Evolutionary conservation across 2,797 vertebrate species (phyloP), one percentile per base, ranked within the genome.

Genomic region (Vireo griseus): DNA sequence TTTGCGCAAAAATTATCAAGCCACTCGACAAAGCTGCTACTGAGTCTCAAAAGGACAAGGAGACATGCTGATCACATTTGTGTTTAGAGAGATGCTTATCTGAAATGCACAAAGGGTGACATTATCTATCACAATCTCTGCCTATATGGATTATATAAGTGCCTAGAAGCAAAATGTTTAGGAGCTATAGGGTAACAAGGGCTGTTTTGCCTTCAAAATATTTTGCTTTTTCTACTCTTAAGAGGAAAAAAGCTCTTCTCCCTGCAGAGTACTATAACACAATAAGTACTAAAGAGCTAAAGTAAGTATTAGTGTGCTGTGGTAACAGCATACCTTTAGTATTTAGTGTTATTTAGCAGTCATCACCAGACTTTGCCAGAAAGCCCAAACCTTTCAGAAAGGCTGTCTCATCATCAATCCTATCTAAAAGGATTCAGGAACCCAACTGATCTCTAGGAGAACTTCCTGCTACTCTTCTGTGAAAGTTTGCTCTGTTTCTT

Each of bases 71-170:
- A 95, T 94, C 85, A 80, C 93, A 90, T 94, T 91, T 93, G 86
- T 96, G 94, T 78, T 95, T 97, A 94, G 92, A 97, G 94, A 97
- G 91, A 91, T 95, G 89, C 89, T 93, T 94, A 95, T 96, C 95
- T 91, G 95, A 97, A 95, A 92, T 75, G 87, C 96, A 95, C 88
- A 95, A 97, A 96, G 91, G 95, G 92, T 94, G 89, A 93, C 55
- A 95, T 83, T 93, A 93, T 90, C 96, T 94, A 94, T 95, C 94
- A 96, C 93, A 80, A 80, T 96, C 92, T 93, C 89, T 91, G 55
- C 92, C 94, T 92, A 52, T 86, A 93, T 63, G 68, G 79, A 55
- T 73, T 51, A 83, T 77, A 26, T 51, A 77, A 95, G 69, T 75
- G 78, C 62, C 89, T 96, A 96, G 81, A 85, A 88, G 88, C 66